Percentiles rank a stretch among this genome's conserved stretches.
Evolutionary conservation across 2,888 invertebrate species (phyloP).

Genomic region (Catocala sponsa): DNA sequence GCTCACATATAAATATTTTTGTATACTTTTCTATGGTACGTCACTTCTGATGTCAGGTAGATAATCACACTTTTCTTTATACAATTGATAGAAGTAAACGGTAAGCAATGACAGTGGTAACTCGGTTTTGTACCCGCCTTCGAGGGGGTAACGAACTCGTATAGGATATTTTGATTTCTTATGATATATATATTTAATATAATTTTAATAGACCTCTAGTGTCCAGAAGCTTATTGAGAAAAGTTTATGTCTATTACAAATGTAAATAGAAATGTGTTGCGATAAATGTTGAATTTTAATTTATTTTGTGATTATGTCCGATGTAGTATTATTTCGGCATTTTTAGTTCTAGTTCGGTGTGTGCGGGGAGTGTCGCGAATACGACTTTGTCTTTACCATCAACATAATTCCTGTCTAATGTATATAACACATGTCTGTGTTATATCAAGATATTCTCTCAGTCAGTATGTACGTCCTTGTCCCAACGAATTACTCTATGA

Average conservation of each 20-base stretch:
- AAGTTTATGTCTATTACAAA: slow-evolving; percentile 9
- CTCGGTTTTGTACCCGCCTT: slow-evolving; percentile 1
- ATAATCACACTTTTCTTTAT: slow-evolving; percentile 11
- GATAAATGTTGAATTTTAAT: slow-evolving; percentile 29
- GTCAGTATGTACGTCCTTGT: no score
- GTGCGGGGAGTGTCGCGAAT: slow-evolving; percentile 9
- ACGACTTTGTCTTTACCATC: no score
- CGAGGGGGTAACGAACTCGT: slow-evolving; percentile 1
- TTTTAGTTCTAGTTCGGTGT: slow-evolving; percentile 6
- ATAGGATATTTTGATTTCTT: not conserved
- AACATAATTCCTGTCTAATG: no score
- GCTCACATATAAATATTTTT: slow-evolving; percentile 42
- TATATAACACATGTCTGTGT: no score
- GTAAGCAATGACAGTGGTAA: slow-evolving; percentile 7
- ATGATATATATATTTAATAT: slow-evolving; percentile 6
- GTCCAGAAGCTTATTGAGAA: slow-evolving; percentile 14
- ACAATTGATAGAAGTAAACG: slow-evolving; percentile 14
- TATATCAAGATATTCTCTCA: no score
- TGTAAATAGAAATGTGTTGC: slow-evolving; percentile 20
- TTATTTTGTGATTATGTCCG: slow-evolving; percentile 39
- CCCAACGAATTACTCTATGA: no score
- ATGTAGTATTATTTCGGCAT: slow-evolving; percentile 10
- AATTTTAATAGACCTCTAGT: slow-evolving; percentile 39
- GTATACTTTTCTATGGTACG: slow-evolving; percentile 21
- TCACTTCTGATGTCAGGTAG: not conserved